These are phyloP conservation scores for Caloenas nicobarica DNA, from an alignment of 2,113 vertebrate species.

Conservation along the genomic window DNA sequence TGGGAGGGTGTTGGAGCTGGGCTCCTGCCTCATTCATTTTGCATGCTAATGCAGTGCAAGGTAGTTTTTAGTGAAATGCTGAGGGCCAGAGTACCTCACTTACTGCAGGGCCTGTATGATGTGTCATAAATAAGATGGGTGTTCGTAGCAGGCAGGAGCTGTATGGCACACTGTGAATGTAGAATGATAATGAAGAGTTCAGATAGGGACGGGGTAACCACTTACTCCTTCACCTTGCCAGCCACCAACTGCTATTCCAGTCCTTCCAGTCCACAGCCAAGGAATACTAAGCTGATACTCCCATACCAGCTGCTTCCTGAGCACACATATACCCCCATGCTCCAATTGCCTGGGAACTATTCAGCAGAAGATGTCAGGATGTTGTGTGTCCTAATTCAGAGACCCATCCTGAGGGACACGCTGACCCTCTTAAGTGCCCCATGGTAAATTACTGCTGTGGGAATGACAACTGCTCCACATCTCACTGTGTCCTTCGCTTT, in stretches of 20 bases:
- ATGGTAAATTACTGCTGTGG: conserved; percentile 9
- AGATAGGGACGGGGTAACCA: background rate
- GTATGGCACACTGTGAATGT: background rate
- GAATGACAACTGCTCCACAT: background rate
- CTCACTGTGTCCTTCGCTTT: background rate
- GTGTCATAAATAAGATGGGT: conserved; percentile 41
- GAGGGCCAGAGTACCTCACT: conserved; percentile 14
- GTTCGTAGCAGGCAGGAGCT: conserved; percentile 2
- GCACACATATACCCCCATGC: background rate
- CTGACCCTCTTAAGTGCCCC: background rate
- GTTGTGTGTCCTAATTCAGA: background rate
- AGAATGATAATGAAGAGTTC: conserved; percentile 19
- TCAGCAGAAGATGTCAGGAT: background rate
- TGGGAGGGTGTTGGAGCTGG: conserved; percentile 37
- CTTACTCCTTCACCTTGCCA: background rate
- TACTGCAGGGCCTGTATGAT: conserved; percentile 29
- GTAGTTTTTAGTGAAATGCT: conserved; percentile 24
- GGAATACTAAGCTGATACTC: background rate
- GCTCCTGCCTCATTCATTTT: conserved; percentile 30
- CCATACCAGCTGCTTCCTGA: background rate
- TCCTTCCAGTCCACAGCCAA: background rate
- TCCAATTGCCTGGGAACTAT: background rate
- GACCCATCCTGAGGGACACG: background rate
- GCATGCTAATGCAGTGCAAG: conserved; percentile 19
- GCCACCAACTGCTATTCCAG: background rate